Evolutionary conservation across 2,113 vertebrate genomes (phyloP).

Genomic region (Gobius niger): DNA sequence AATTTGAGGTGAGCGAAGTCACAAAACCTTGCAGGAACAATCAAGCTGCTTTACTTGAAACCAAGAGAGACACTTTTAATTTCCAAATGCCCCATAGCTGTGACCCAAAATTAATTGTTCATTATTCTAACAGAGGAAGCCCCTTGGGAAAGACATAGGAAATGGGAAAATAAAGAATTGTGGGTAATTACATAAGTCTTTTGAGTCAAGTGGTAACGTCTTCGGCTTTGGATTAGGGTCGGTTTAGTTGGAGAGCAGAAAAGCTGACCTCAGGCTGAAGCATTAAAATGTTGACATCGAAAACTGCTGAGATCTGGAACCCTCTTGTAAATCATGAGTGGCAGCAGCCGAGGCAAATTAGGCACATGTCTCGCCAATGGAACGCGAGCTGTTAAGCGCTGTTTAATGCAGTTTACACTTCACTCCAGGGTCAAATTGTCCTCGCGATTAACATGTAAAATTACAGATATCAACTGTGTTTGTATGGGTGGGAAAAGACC

Average conservation of each 20-base stretch:
- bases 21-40: slow-evolving; percentile 53
- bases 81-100: slow-evolving; percentile 70
- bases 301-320: slow-evolving; percentile 34
- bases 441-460: no score
- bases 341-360: slow-evolving; percentile 28
- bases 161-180: slow-evolving; percentile 32
- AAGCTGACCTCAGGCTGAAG: slow-evolving; percentile 56
- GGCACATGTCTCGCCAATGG: slow-evolving; percentile 9
- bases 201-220: slow-evolving; percentile 48
- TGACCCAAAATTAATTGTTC: slow-evolving; percentile 78
- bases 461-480: neutral
- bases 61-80: slow-evolving; percentile 72
- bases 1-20: slow-evolving; percentile 17
- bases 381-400: slow-evolving; percentile 5
- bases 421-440: neutral
- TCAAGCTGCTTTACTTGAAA: slow-evolving; percentile 70
- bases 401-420: neutral
- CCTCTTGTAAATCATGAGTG: slow-evolving; percentile 34
- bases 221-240: slow-evolving; percentile 48
- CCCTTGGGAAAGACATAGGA: slow-evolving; percentile 61
- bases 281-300: slow-evolving; percentile 53
- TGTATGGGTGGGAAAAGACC: neutral
- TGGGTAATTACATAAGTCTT: slow-evolving; percentile 70
- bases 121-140: slow-evolving; percentile 64
- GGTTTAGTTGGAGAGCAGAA: slow-evolving; percentile 32